phyloP scores from a whole-genome alignment of 2,113 vertebrate genomes.

The Pterocles gutturalis region DNA sequence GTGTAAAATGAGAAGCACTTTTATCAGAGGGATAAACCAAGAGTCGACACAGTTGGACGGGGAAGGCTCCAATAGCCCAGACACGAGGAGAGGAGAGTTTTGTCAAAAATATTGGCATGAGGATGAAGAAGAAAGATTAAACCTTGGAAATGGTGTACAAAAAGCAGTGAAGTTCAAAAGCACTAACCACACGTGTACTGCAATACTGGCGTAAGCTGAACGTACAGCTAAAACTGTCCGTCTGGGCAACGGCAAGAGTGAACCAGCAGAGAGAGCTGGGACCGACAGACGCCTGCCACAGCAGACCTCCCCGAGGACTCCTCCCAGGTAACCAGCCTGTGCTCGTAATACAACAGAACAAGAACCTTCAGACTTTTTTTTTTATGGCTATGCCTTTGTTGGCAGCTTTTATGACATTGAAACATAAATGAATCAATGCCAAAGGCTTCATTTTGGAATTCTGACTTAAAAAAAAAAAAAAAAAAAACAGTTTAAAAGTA shows the following conservation, averaged over 20 bases:
- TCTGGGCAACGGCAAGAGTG: not conserved
- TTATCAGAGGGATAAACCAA: not conserved
- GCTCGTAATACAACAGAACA: fast-evolving
- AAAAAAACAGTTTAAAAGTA: not conserved
- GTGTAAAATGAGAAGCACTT: not conserved
- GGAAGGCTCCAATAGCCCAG: not conserved
- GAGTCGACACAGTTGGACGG: fast-evolving
- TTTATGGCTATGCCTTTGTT: not conserved
- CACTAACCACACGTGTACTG: not conserved
- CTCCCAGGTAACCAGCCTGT: not conserved
- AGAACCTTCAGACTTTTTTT: fast-evolving
- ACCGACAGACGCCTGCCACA: fast-evolving
- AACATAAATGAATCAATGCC: not conserved
- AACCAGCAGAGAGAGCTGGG: not conserved
- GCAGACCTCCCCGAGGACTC: not conserved
- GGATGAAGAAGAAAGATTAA: not conserved
- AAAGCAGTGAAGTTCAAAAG: not conserved
- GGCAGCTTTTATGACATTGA: not conserved
- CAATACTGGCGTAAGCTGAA: not conserved
- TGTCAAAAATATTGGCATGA: not conserved
- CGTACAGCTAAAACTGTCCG: fast-evolving
- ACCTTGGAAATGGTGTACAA: not conserved
- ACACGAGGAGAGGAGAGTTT: not conserved
- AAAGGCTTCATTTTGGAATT: not conserved
- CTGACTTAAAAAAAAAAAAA: not conserved